These are phyloP conservation scores for Callipepla californica DNA, from an alignment of 2,113 vertebrate species.

Conservation along the genomic window DNA sequence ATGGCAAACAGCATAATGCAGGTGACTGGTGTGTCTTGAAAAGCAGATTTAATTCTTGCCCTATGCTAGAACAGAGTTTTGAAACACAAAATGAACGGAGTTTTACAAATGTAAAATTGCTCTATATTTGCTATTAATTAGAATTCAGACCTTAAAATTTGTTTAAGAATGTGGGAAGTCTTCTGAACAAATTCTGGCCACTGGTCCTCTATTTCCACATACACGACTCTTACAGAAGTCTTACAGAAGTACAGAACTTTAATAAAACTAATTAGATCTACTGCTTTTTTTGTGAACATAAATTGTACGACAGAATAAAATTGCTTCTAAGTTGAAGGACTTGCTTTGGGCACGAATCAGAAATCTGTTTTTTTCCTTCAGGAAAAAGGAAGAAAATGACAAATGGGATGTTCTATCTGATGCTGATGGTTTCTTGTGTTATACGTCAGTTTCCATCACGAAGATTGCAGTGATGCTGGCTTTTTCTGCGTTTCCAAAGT, in stretches of 20 bases:
- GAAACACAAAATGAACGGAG: background rate
- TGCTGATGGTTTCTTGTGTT: background rate
- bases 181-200: background rate
- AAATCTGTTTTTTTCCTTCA: background rate
- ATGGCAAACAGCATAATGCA: background rate
- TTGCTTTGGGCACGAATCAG: background rate
- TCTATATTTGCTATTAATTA: background rate
- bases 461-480: slow-evolving; percentile 79
- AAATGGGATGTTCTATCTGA: background rate
- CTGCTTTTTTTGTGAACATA: background rate
- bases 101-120: background rate
- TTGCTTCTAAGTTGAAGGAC: background rate
- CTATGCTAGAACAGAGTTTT: background rate
- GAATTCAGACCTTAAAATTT: background rate
- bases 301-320: background rate
- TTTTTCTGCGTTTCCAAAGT: slow-evolving; percentile 75
- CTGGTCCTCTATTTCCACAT: background rate
- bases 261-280: background rate
- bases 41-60: background rate
- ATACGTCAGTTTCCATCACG: slow-evolving; percentile 81
- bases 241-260: background rate
- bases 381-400: background rate
- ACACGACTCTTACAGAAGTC: background rate
- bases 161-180: background rate
- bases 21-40: background rate